Evolutionary conservation across 2,888 invertebrate species (phyloP), one percentile per base, ranked within the genome.

Genomic region (Drosophila cracens): DNA sequence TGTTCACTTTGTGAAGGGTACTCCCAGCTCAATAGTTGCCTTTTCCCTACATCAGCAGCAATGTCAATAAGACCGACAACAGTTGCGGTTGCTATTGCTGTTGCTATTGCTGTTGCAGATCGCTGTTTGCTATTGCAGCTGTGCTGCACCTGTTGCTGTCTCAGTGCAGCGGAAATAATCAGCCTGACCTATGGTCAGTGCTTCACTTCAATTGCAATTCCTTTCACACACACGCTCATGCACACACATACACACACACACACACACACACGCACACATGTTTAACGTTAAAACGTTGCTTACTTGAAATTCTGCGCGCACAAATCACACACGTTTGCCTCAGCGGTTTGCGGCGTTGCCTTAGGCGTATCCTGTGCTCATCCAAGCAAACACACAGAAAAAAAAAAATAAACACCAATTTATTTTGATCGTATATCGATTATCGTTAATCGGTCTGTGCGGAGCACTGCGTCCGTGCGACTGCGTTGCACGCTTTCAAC

Each of bases 401-500:
- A 49, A 61, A 61, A 62, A 52, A 36, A 40, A 51, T 61, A 48
- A 34, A 16, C 21, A 43, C 29, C 27, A 16, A 49, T 70, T 34
- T 58, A 61, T 54, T 21, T 56, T 40, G 38, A 57, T 58, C 46
- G 29, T 27, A 38, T 57, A 51, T 68, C 66, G 56, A 54, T 60
- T 25, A 48, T 58, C 58, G 76, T 8, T 49, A 46, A 70, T 70
- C 71, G 72, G 81, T 83, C 77, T 77, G 57, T 58, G 68, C 52
- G 75, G 76, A 67, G 68, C 80, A 46, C 61, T 68, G 84, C 82
- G 89, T 87, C 87, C 72, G 77, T 85, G 88, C 87, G 85, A 74
- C 83, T 85, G 86, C 89, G 89, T 87, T 87, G 87, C 86, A 89
- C 87, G 89, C 70, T 87, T 82, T 77, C 76, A 87, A 87, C 89